phyloP scores from a whole-genome alignment of 2,888 invertebrate species.

The Andrena chrysosceles region DNA sequence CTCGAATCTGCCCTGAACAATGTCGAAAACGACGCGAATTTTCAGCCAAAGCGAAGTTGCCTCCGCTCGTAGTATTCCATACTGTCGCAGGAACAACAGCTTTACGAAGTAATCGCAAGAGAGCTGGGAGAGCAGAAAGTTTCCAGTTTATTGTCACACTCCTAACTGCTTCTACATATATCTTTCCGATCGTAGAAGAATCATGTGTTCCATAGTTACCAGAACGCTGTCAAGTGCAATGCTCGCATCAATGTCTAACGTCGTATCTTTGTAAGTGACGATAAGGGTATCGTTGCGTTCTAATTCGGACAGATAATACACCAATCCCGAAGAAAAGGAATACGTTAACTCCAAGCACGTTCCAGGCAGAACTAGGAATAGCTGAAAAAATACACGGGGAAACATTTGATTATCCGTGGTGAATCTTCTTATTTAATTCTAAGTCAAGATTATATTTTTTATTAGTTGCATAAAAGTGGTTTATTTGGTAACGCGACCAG shows the following conservation, averaged over 20 bases:
- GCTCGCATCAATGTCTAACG: conserved; percentile 11
- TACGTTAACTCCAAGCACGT: neutral
- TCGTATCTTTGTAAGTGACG: conserved; percentile 3
- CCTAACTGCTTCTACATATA: too few species aligned
- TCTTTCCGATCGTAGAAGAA: too few species aligned
- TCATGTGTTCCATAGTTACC: conserved; percentile 13
- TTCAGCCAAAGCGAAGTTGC: neutral
- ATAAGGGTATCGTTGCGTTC: conserved; percentile 2
- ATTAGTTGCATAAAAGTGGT: too few species aligned
- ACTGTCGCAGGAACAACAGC: neutral
- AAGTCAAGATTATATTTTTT: too few species aligned
- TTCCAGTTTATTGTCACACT: too few species aligned
- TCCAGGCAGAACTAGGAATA: neutral
- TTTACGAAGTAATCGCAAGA: conserved; percentile 9
- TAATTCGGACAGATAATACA: conserved; percentile 32
- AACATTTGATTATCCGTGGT: neutral
- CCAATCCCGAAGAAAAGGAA: conserved; percentile 18
- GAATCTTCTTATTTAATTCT: neutral
- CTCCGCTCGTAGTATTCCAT: neutral
- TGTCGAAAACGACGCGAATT: neutral
- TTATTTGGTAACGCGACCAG: too few species aligned
- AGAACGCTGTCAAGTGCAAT: conserved; percentile 24
- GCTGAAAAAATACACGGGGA: neutral
- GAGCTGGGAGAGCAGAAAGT: neutral
- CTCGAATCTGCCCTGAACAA: neutral